phyloP scores from a whole-genome alignment of 2,888 invertebrate genomes.

The Physocephala rufipes region DNA sequence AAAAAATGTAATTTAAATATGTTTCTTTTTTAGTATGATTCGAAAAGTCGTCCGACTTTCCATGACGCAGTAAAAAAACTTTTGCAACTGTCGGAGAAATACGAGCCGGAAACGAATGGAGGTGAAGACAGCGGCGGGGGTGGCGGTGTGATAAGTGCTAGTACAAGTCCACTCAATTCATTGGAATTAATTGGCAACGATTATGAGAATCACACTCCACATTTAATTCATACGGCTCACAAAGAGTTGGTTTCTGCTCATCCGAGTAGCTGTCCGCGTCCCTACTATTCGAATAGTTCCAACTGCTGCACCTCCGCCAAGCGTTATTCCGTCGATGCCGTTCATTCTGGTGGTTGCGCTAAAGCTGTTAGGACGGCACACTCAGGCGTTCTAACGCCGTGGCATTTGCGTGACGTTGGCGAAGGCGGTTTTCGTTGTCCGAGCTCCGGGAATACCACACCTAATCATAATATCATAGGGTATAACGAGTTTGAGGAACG shows the following conservation, averaged over 20 bases:
- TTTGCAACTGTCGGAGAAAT: constrained; percentile 71
- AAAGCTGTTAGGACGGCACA: constrained; percentile 49
- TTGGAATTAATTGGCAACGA: constrained; percentile 62
- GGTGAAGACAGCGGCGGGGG: no score
- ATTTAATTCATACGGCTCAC: constrained; percentile 34
- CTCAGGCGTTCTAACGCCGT: constrained; percentile 46
- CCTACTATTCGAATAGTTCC: constrained; percentile 40
- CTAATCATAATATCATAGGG: constrained; percentile 46
- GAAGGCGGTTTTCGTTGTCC: constrained; percentile 56
- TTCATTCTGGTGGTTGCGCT: not conserved
- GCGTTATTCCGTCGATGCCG: constrained; percentile 29
- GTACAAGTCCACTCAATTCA: constrained; percentile 60
- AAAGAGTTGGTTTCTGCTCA: not conserved
- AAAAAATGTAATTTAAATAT: constrained; percentile 7
- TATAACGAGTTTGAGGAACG: constrained; percentile 58
- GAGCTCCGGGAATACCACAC: constrained; percentile 46
- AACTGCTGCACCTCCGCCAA: constrained; percentile 36
- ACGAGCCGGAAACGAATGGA: constrained; percentile 53
- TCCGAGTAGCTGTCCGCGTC: constrained; percentile 18
- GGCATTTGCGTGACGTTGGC: constrained; percentile 49
- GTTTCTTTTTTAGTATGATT: constrained; percentile 77
- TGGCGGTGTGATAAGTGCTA: constrained; percentile 35
- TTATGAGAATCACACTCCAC: constrained; percentile 51
- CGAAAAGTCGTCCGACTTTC: constrained; percentile 88
- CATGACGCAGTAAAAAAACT: constrained; percentile 79